Percentiles rank a stretch among this genome's conserved stretches.
These are phyloP conservation scores for Varroa destructor DNA, from an alignment of 1,140 invertebrate species.

Conservation along the genomic window DNA sequence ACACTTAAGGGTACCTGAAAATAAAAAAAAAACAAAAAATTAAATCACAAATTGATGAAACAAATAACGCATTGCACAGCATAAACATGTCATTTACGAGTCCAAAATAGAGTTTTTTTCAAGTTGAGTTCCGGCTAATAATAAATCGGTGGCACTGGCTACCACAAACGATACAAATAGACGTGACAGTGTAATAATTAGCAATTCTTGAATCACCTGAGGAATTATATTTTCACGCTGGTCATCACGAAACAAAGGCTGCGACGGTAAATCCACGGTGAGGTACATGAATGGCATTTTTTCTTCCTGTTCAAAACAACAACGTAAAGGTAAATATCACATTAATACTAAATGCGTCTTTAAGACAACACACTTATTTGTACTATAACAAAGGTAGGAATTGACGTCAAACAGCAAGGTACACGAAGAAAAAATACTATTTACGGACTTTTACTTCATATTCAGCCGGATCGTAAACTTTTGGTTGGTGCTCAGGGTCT, in stretches of 20 bases:
- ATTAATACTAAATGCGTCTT: too few relatives aligned
- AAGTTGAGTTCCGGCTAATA: too few relatives aligned
- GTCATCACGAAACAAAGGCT: slow-evolving; percentile 81
- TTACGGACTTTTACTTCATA: slow-evolving; percentile 27
- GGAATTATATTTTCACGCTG: slow-evolving; percentile 96
- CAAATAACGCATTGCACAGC: not conserved
- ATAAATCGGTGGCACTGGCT: too few relatives aligned
- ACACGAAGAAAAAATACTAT: too few relatives aligned
- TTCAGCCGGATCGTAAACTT: slow-evolving; percentile 23
- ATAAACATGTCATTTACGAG: not conserved
- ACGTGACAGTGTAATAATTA: too few relatives aligned
- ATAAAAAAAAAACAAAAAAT: slow-evolving; percentile 32
- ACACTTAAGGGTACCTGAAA: slow-evolving; percentile 78
- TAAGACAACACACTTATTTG: too few relatives aligned
- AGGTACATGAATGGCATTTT: slow-evolving; percentile 87
- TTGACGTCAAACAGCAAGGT: too few relatives aligned
- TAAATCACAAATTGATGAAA: slow-evolving; percentile 14
- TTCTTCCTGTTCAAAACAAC: slow-evolving; percentile 54
- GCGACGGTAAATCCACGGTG: slow-evolving; percentile 88
- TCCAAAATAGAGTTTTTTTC: too few relatives aligned
- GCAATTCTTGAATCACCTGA: slow-evolving; percentile 50
- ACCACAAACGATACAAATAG: too few relatives aligned
- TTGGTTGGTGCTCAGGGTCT: slow-evolving; percentile 31
- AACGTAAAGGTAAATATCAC: too few relatives aligned
- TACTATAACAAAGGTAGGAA: too few relatives aligned